Percentiles rank a stretch among this genome's conserved stretches.
Conservation (phyloP, 2,888 invertebrate species). For the Leptinotarsa haldemani region DNA sequence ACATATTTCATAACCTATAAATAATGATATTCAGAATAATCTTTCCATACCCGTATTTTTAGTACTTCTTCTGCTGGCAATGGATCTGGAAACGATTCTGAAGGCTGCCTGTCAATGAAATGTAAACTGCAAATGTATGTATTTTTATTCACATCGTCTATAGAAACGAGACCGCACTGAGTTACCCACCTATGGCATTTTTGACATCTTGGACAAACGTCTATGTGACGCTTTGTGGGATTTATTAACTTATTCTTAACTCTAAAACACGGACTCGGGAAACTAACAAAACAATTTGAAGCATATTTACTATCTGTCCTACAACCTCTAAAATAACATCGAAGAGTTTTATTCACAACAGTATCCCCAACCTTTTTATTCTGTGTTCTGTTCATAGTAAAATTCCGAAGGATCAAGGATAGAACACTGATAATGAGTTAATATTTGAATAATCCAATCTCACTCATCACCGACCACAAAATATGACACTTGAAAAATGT, state of each 20-base stretch:
- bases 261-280: constrained; percentile 20
- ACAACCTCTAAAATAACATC: constrained; percentile 10
- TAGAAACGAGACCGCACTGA: not conserved
- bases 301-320: constrained; percentile 17
- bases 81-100: constrained; percentile 20
- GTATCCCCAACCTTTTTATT: not conserved
- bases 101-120: constrained; percentile 22
- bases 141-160: constrained; percentile 15
- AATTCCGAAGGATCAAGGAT: not conserved
- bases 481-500: not conserved
- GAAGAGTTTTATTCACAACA: not conserved
- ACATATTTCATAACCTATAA: constrained; percentile 8
- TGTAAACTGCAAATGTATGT: constrained; percentile 10
- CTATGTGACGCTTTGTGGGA: constrained; percentile 4
- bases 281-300: constrained; percentile 3
- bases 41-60: constrained; percentile 23
- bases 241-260: constrained; percentile 20
- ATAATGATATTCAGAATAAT: not conserved
- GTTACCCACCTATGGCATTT: constrained; percentile 21
- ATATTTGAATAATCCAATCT: not conserved
- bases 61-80: constrained; percentile 18
- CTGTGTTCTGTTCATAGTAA: constrained; percentile 1
- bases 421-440: not conserved
- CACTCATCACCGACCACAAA: not conserved
- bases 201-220: constrained; percentile 4